Evolutionary conservation across 2,888 invertebrate species (phyloP).

Genomic region (Anoncus sp.): DNA sequence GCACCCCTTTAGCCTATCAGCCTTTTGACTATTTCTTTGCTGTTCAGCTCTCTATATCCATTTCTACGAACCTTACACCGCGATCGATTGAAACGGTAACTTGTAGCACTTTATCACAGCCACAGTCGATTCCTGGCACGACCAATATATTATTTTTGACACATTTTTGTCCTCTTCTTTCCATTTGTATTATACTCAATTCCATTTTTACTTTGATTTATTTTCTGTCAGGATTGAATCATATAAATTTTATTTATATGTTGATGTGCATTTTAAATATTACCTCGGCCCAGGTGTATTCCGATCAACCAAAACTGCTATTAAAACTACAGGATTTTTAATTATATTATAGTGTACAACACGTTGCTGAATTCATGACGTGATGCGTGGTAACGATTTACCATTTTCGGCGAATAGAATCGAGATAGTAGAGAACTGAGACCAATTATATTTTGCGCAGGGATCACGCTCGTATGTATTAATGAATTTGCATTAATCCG

Average conservation of each 20-base stretch:
- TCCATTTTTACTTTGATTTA: background rate
- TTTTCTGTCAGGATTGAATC: background rate
- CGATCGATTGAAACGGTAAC: background rate
- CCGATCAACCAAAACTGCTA: background rate
- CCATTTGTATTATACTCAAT: background rate
- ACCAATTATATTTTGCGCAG: constrained; percentile 17
- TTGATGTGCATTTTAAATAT: background rate
- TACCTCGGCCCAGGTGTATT: too few relatives aligned
- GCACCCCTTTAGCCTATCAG: constrained; percentile 10
- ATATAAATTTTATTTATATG: background rate
- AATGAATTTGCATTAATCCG: constrained; percentile 8
- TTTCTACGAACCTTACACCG: background rate
- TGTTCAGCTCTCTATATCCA: constrained; percentile 3
- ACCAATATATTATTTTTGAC: background rate
- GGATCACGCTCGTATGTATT: background rate
- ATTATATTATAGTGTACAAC: constrained; percentile 14
- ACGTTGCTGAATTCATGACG: background rate
- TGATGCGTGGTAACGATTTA: constrained; percentile 10
- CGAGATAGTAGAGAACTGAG: background rate
- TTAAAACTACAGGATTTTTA: background rate
- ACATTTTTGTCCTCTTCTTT: background rate
- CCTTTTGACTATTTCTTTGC: constrained; percentile 28
- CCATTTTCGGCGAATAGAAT: background rate
- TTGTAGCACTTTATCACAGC: constrained; percentile 15
- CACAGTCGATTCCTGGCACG: background rate